A percentile compares a stretch with the other conserved stretches of the same genome.
These are phyloP conservation scores for Gymnosoma rotundatum DNA, from an alignment of 2,888 invertebrate genomes.

Conservation along the genomic window DNA sequence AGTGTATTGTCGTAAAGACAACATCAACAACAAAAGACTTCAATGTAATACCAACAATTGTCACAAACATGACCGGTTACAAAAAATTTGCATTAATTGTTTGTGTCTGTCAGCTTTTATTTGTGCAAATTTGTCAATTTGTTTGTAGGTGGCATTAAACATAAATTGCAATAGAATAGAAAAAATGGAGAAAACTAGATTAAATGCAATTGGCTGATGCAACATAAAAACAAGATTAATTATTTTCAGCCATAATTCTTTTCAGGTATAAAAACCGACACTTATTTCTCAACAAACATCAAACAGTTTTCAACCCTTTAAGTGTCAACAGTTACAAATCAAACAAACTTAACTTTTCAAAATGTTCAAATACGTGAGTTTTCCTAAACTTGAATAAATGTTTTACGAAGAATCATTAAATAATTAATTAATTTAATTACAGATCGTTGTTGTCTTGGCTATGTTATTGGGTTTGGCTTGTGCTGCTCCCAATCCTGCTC, in stretches of 20 bases:
- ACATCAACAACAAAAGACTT: too few relatives aligned
- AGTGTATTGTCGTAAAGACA: too few relatives aligned
- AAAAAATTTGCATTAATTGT: too few relatives aligned
- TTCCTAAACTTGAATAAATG: background rate
- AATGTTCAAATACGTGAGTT: constrained; percentile 82
- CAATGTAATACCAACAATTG: too few relatives aligned
- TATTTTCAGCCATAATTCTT: background rate
- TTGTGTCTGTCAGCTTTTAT: too few relatives aligned
- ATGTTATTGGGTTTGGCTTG: constrained; percentile 85
- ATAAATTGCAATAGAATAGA: too few relatives aligned
- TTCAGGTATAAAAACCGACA: constrained; percentile 69
- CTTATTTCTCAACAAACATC: constrained; percentile 67
- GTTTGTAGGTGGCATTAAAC: too few relatives aligned
- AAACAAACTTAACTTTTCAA: constrained; percentile 71
- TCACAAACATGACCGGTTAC: too few relatives aligned
- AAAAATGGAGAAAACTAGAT: background rate
- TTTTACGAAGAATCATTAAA: background rate
- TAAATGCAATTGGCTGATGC: background rate
- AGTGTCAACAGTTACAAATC: constrained; percentile 54
- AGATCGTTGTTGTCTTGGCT: constrained; percentile 84
- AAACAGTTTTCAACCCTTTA: constrained; percentile 65
- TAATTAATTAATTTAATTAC: constrained; percentile 19
- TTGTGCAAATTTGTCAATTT: too few relatives aligned
- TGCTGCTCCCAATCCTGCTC: constrained; percentile 79
- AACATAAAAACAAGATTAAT: background rate